phyloP scores from a whole-genome alignment of 1,140 invertebrate species.

The Asobara japonica region DNA sequence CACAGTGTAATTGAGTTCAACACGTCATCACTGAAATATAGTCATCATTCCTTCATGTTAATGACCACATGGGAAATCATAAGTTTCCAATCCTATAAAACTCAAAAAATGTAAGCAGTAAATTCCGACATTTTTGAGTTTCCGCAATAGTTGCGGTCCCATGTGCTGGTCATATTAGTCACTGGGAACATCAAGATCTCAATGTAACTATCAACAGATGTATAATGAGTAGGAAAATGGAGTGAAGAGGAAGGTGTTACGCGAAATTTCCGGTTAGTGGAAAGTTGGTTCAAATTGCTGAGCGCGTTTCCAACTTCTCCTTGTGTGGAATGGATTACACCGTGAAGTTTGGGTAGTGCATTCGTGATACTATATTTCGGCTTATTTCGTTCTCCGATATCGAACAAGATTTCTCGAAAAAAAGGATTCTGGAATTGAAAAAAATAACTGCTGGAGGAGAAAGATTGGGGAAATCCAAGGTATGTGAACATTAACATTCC shows the following conservation, averaged over 20 bases:
- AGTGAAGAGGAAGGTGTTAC: not conserved
- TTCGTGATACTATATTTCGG: not conserved
- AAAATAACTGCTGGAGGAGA: too few species aligned
- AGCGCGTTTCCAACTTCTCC: not conserved
- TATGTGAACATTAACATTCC: too few species aligned
- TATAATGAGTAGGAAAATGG: not conserved
- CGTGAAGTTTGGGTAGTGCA: not conserved
- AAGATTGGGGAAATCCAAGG: too few species aligned
- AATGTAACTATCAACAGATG: not conserved
- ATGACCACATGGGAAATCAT: too few species aligned
- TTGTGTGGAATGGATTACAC: not conserved
- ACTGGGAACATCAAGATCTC: not conserved
- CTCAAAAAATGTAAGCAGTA: too few species aligned
- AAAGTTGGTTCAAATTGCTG: slow-evolving; percentile 2
- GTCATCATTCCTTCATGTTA: too few species aligned
- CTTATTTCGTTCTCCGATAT: not conserved
- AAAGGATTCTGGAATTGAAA: too few species aligned
- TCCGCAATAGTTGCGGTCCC: not conserved
- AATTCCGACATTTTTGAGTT: not conserved
- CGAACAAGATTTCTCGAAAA: not conserved
- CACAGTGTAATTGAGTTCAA: too few species aligned
- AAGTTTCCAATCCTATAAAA: too few species aligned
- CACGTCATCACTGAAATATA: too few species aligned
- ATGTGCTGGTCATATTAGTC: not conserved
- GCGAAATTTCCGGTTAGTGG: slow-evolving; percentile 6